Evolutionary conservation across 2,113 vertebrate genomes (phyloP), one percentile per base, ranked within the genome.

Genomic region (Pitta sordida): DNA sequence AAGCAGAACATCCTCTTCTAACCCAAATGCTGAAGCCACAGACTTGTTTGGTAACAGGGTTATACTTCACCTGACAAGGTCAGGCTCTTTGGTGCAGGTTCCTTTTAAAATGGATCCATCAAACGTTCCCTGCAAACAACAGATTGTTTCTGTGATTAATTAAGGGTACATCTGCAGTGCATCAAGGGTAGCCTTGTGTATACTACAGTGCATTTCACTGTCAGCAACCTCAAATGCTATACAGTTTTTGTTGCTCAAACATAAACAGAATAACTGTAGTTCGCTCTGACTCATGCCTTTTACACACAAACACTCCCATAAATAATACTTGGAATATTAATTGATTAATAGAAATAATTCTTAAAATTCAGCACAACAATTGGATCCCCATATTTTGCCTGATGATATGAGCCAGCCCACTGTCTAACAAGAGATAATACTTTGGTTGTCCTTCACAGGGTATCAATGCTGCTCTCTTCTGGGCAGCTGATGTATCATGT

Each of bases 391-490:
- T 37, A 36, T 59, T 65, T 44, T 27, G 10, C 12, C 26, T 83
- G 37, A 32, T 30, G 68, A 30, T 20, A 76, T 4, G 22, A 88
- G 41, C 34, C 65, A 62, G 63, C 11, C 12, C 46, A 8, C 49
- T 69, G 56, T 62, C 77, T 78, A 41, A 63, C 55, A 53, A 69
- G 17, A 43, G 49, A 19, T 44, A 91, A 44, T 80, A 46, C 67
- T 29, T 62, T n/a, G 9, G 11, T 58, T 93, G 63, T 86, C 75
- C 70, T 88, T 90, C 68, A 10, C 19, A 11, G 14, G 85, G 29
- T 80, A 46, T 65, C 53, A 62, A 1, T 94, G 83, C 93, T 94
- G 90, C 95, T 93, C 93, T 76, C 82, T 93, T 91, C 93, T 90
- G 92, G 91, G 75, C 67, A 63, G 63, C 90, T 41, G 37, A 5